Conservation (phyloP, 2,888 invertebrate species). For the Zygogramma bicolorata region DNA sequence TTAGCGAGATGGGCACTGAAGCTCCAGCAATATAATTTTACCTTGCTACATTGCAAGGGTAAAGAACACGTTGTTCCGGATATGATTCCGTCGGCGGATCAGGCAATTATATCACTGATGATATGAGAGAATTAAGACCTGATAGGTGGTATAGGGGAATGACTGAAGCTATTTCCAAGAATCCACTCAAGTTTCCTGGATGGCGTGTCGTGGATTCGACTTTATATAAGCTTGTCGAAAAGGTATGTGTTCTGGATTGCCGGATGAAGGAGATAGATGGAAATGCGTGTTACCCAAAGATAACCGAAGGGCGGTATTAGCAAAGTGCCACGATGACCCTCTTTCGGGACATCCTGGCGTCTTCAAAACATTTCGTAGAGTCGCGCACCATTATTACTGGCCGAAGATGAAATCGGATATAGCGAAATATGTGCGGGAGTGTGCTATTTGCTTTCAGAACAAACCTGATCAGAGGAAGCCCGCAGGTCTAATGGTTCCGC, state of each 20-base stretch:
- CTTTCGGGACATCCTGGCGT: constrained; percentile 44
- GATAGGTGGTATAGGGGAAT: constrained; percentile 42
- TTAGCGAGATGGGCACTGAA: constrained; percentile 35
- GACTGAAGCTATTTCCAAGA: constrained; percentile 18
- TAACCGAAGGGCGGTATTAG: constrained; percentile 32
- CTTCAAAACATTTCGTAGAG: constrained; percentile 43
- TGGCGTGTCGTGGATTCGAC: constrained; percentile 23
- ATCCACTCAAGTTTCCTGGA: constrained; percentile 33
- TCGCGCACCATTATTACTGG: constrained; percentile 46
- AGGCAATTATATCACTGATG: not conserved
- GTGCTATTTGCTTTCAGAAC: constrained; percentile 37
- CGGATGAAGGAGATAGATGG: too few relatives aligned
- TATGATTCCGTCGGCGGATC: constrained; percentile 15
- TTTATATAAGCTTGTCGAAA: too few relatives aligned
- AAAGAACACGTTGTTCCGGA: constrained; percentile 40
- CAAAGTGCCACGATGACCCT: constrained; percentile 35
- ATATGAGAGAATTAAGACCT: not conserved
- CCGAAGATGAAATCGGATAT: constrained; percentile 45
- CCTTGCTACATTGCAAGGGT: constrained; percentile 31
- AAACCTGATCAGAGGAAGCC: constrained; percentile 40
- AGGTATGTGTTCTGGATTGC: too few relatives aligned
- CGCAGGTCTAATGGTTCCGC: not conserved
- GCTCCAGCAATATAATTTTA: constrained; percentile 38
- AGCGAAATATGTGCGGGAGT: constrained; percentile 39
- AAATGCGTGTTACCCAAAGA: too few relatives aligned